Percentiles rank a stretch among this genome's conserved stretches.
phyloP scores from a whole-genome alignment of 1,140 invertebrate genomes.

The Cherax destructor region DNA sequence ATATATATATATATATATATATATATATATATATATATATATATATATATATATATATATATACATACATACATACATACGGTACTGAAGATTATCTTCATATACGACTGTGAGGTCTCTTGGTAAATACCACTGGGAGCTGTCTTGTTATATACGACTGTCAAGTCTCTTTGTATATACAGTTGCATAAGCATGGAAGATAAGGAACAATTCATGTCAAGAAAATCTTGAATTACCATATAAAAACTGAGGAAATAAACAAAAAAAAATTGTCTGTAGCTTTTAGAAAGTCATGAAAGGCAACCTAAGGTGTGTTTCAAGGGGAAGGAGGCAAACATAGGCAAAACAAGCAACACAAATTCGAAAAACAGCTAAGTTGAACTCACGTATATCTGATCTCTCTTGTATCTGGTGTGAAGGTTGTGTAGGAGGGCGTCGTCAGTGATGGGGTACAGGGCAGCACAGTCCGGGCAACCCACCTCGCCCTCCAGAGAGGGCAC shows the following conservation, averaged over 20 bases:
- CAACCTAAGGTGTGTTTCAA: background rate
- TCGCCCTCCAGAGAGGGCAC: conserved; percentile 73
- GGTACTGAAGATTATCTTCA: no score
- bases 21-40: no score
- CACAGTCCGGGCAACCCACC: conserved; percentile 85
- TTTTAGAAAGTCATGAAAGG: background rate
- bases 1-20: no score
- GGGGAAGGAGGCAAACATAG: no score
- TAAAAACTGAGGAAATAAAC: background rate
- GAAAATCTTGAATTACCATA: background rate
- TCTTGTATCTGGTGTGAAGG: conserved; percentile 84
- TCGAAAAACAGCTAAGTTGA: background rate
- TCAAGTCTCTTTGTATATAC: no score
- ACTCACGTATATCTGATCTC: conserved; percentile 87
- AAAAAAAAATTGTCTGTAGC: no score
- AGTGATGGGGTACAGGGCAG: conserved; percentile 84
- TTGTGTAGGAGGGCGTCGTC: conserved; percentile 87
- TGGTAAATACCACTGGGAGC: no score
- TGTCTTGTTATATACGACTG: no score
- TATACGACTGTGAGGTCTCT: no score
- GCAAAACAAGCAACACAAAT: background rate
- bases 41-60: no score
- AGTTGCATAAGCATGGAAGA: background rate
- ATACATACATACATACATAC: no score
- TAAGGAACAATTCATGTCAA: background rate